A percentile compares a stretch with the other conserved stretches of the same genome.
Evolutionary conservation across 2,797 vertebrate species (phyloP).

Genomic region (Myotis vivesi): DNA sequence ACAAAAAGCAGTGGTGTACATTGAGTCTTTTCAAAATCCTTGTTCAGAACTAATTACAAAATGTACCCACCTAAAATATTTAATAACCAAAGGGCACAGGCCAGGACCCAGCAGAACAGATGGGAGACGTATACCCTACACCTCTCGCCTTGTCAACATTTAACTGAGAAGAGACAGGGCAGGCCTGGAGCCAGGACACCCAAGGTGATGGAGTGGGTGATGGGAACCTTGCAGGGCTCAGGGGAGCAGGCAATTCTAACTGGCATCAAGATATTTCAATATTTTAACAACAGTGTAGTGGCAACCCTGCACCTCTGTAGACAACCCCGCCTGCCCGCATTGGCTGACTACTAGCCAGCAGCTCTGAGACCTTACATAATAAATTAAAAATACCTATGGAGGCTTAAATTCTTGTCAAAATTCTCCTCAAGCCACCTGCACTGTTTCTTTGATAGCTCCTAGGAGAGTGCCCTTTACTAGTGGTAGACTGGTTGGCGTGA

Average conservation of each 20-base stretch:
- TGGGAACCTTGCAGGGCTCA: background rate
- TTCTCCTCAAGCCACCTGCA: background rate
- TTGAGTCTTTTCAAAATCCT: background rate
- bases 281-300: background rate
- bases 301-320: background rate
- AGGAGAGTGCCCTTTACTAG: background rate
- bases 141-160: background rate
- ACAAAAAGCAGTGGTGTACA: fast-evolving
- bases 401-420: background rate
- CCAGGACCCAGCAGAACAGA: fast-evolving
- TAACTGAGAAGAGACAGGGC: background rate
- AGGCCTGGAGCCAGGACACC: background rate
- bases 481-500: background rate
- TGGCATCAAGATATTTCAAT: fast-evolving
- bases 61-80: background rate
- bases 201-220: fast-evolving
- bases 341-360: background rate
- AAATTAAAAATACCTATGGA: background rate
- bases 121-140: fast-evolving
- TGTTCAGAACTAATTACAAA: background rate
- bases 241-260: too few relatives aligned
- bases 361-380: background rate
- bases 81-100: background rate
- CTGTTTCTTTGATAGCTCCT: background rate
- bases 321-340: background rate